Evolutionary conservation across 2,113 vertebrate genomes (phyloP).

Genomic region (Anolis sagrei): DNA sequence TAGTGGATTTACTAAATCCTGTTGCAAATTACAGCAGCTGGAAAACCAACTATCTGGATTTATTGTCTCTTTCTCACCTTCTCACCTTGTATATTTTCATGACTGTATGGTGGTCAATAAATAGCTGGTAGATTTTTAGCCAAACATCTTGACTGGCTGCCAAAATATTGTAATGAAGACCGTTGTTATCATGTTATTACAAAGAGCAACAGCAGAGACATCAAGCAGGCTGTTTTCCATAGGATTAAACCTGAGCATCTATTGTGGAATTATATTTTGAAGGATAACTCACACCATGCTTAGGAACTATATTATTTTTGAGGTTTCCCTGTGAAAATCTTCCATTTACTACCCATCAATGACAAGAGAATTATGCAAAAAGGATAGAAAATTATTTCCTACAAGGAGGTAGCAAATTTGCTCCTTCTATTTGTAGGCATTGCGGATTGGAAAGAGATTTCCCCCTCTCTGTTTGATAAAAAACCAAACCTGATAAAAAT

Average conservation of each 20-base stretch:
- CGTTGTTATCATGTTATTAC: background rate
- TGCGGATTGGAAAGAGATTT: no score
- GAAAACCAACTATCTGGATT: background rate
- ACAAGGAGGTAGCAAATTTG: background rate
- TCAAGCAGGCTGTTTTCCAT: background rate
- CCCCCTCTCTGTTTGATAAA: background rate
- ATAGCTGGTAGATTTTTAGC: background rate
- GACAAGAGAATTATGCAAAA: background rate
- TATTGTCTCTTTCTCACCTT: background rate
- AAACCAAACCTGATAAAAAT: no score
- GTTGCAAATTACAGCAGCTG: background rate
- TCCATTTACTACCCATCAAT: background rate
- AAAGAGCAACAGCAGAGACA: background rate
- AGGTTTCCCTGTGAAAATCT: background rate
- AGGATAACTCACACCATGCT: background rate
- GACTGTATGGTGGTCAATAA: background rate
- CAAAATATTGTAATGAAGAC: background rate
- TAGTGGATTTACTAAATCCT: background rate
- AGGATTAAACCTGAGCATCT: background rate
- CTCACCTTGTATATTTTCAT: background rate
- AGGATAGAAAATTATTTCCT: background rate
- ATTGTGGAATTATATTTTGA: background rate
- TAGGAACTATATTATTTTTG: background rate
- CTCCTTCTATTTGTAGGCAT: background rate
- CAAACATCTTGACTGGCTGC: background rate